phyloP scores from a whole-genome alignment of 2,113 vertebrate species.

The Cottus gobio region DNA sequence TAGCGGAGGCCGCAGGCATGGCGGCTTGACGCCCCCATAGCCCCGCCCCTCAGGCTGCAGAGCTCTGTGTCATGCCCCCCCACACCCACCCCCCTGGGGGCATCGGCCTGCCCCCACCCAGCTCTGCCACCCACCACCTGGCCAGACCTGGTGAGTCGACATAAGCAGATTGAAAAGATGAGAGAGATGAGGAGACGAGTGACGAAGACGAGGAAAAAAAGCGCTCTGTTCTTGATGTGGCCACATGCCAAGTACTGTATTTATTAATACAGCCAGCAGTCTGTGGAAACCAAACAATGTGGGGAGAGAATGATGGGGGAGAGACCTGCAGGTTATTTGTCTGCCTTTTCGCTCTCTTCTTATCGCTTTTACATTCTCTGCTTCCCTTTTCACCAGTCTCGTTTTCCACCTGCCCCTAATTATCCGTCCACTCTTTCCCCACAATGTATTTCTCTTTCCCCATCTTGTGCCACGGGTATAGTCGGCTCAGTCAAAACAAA shows the following conservation, averaged over 20 bases:
- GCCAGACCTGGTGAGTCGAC: slow-evolving; percentile 75
- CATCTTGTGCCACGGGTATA: background rate
- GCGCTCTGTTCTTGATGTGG: slow-evolving; percentile 23
- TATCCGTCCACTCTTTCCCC: background rate
- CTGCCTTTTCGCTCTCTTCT: background rate
- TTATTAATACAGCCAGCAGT: slow-evolving; percentile 40
- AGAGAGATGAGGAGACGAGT: background rate
- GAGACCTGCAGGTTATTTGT: slow-evolving; percentile 34
- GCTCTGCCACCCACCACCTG: slow-evolving; percentile 35
- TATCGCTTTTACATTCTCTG: background rate
- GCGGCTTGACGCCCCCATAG: slow-evolving; percentile 68
- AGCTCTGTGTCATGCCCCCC: slow-evolving; percentile 71
- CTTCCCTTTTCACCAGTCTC: background rate
- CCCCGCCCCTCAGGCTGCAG: slow-evolving; percentile 64
- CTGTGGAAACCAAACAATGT: slow-evolving; percentile 23
- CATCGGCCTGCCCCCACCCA: slow-evolving; percentile 43
- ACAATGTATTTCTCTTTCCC: background rate
- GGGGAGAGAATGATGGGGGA: background rate
- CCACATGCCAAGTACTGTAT: slow-evolving; percentile 55
- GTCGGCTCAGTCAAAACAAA: slow-evolving; percentile 50
- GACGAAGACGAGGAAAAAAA: background rate
- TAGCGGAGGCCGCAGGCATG: slow-evolving; percentile 73
- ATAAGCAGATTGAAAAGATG: background rate
- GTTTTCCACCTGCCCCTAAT: background rate
- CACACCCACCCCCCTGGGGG: slow-evolving; percentile 66